Evolutionary conservation across 2,113 vertebrate species (phyloP).

Genomic region (Phalacrocorax brasilianus): DNA sequence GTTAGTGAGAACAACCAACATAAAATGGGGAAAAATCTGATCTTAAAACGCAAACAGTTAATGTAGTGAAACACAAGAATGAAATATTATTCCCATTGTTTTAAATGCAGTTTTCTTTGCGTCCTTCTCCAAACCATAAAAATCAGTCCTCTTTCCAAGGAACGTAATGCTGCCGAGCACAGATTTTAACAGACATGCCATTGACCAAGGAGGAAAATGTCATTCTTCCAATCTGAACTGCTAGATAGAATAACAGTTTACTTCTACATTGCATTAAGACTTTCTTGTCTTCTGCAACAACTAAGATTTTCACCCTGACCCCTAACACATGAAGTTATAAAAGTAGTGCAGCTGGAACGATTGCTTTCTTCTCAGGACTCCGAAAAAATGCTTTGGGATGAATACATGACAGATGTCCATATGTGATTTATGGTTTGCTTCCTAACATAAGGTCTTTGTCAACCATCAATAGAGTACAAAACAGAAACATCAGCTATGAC

Average conservation of each 20-base stretch:
- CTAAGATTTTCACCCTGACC: background rate
- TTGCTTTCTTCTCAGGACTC: background rate
- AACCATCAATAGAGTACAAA: background rate
- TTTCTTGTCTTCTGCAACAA: background rate
- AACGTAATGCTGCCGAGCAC: background rate
- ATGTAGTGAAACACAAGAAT: background rate
- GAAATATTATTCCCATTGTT: background rate
- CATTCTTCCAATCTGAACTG: background rate
- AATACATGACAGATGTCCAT: background rate
- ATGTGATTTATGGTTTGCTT: background rate
- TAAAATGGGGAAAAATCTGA: background rate
- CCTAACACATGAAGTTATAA: background rate
- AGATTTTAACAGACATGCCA: background rate
- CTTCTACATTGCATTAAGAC: background rate
- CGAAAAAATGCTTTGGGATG: background rate
- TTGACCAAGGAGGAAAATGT: background rate
- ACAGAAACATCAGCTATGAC: background rate
- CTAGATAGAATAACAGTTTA: background rate
- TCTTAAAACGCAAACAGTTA: background rate
- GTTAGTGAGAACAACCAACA: background rate
- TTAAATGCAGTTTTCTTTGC: background rate
- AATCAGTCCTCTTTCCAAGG: background rate
- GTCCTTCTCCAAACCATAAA: background rate
- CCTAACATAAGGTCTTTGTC: background rate
- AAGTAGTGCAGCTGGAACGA: background rate